Evolutionary conservation across 2,888 invertebrate species (phyloP), one percentile per base, ranked within the genome.

Genomic region (Psylliodes chrysocephalus): DNA sequence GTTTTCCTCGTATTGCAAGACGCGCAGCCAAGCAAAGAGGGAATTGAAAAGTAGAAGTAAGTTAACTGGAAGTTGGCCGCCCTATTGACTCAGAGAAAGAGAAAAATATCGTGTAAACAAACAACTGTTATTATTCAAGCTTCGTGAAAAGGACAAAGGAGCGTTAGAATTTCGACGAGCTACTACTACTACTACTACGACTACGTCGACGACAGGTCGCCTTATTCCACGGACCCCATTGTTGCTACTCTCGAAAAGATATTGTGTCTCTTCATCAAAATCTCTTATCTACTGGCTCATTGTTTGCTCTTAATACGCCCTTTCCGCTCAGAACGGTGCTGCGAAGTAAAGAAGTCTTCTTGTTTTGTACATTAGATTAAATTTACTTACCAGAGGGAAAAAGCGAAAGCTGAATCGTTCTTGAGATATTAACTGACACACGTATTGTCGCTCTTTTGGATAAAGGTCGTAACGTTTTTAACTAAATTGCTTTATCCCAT

Each of bases 241-340:
- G 53, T 53, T 53, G 53, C 19, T 53, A 22, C 35, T 44, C 14
- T 44, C 44, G n/a, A 40, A 53, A n/a, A 40, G 38, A 40, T 53
- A 53, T 53, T 53, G 40, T 40, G 53, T 38, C 53, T 40, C 53
- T 40, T 40, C 40, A 53, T 53, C 53, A 53, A 53, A 53, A 53
- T 38, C 35, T 53, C 53, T 53, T 40, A 38, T 53, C 38, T 40
- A 35, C 7, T 19, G 25, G 53, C 15, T 17, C 40, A 53, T 53
- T 53, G 53, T 53, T 53, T 18, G 6, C 14, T 38, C 2, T 25
- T 40, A 53, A 40, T 52, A 19, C 35, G 6, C 40, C 14, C n/a
- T n/a, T n/a, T n/a, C n/a, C n/a, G n/a, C n/a, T n/a, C n/a, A n/a
- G n/a, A n/a, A n/a, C n/a, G n/a, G n/a, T n/a, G n/a, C n/a, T n/a